Base-by-base conservation (phyloP, 2,888 invertebrate genomes). In the Atethmia centrago region DNA sequence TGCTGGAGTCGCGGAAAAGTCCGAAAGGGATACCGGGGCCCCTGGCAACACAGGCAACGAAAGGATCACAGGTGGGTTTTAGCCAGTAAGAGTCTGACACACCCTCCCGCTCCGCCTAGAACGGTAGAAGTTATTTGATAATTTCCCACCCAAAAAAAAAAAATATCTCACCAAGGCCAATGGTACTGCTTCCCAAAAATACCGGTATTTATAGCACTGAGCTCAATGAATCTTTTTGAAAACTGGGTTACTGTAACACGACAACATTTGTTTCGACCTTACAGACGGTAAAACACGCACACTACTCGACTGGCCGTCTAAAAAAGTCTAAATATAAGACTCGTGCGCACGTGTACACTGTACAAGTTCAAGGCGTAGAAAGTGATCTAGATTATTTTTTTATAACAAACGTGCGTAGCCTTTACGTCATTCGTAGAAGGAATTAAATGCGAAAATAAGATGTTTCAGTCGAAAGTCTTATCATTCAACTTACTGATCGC, bases 351-450 rank as follows among this genome's bases (percentile, higher is more conserved):
- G 31, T 55, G 68, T 16, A 31, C 4, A 36, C 36, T 31, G 9
- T n/a, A 31, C 77, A 79, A 82, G 79, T 82, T 79, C 82, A 79
- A 79, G 79, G 82, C 82, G 70, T 56, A 66, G 42, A 77, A 77
- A 77, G 58, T 63, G 77, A 56, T 70, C 55, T 51, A 66, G 53
- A 70, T 63, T 66, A 42, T 0, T n/a, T 47, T 69, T 74, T 58
- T 70, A 66, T 66, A 42, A 36, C 58, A 53, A 25, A 53, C 10
- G 28, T n/a, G 51, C n/a, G 68, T 64, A 58, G 21, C 10, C 1
- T 16, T 42, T 79, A 73, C 66, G 63, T 67, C 63, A 73, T 25
- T 2, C 36, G 25, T 31, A 4, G 10, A 10, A 4, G 10, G 10
- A 42, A 51, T 21, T 16, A 40, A 40, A 25, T 36, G 19, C 21